Evolutionary conservation across 2,797 vertebrate genomes (phyloP), one percentile per base, ranked within the genome.

Genomic region (Etheostoma perlongum): DNA sequence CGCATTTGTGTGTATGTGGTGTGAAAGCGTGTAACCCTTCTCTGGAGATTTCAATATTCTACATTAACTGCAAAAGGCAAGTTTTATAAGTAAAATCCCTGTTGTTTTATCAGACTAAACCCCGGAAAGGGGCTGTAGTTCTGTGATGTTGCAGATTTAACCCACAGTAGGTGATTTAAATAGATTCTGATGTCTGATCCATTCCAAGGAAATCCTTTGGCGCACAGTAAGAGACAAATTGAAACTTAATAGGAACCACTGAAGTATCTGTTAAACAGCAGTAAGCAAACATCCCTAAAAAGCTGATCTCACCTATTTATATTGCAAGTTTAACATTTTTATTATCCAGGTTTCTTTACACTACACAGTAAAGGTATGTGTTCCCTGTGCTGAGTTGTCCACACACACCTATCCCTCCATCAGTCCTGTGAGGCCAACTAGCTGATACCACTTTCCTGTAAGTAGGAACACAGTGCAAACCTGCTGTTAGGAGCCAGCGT

Each of bases 401-500:
- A 2, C 33, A 54, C 67, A 40, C 36, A 67, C 46, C 72, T 48
- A 52, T 62, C 40, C 14, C 9, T 15, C 74, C 60, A 61, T 72
- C 65, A 18, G 47, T 47, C 75, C 67, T 33, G 53, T 6, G 14
- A 61, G 19, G 30, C 61, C 68, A 63, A 72, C 70, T 47, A 47
- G 59, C 72, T 51, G 33, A 60, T 52, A 74, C 75, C 72, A 52
- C 58, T 74, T 63, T 81, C 49, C 68, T 68, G 74, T 72, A 78
- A 68, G 23, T 72, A 62, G 62, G 58, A 82, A 75, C 66, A 36
- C 1, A 51, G 44, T 11, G 57, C 65, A 62, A 75, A 80, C 81
- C 83, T 83, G 67, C 80, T 71, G 68, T 48, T 57, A 30, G 53
- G 75, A 82, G 71, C 60, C 81, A 74, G 67, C 52, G 48, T 79